phyloP scores from a whole-genome alignment of 2,113 vertebrate species.

The Puntigrus tetrazona region DNA sequence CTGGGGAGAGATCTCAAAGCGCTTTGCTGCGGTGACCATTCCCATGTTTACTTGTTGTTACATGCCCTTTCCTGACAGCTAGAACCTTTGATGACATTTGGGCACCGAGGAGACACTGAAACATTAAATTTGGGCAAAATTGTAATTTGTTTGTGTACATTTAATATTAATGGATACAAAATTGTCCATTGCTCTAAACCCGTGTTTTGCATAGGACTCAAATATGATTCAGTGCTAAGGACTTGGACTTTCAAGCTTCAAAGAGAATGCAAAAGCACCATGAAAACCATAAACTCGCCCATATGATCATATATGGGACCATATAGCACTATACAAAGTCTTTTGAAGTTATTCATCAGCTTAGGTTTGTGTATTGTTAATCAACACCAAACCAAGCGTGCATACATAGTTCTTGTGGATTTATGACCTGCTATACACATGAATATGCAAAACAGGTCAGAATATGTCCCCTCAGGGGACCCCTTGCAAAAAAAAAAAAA shows the following conservation, averaged over 20 bases:
- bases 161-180: not conserved
- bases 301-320: not conserved
- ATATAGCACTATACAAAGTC: not conserved
- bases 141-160: not conserved
- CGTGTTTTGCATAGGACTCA: not conserved
- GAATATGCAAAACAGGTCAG: not conserved
- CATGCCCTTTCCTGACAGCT: slow-evolving; percentile 19
- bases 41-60: slow-evolving; percentile 34
- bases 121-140: not conserved
- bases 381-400: not conserved
- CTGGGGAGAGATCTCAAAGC: not conserved
- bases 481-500: not conserved
- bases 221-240: not conserved
- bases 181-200: not conserved
- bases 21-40: not conserved
- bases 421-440: not conserved
- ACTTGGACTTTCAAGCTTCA: not conserved
- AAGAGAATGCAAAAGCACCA: not conserved
- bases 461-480: not conserved
- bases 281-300: not conserved
- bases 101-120: not conserved
- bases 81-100: not conserved
- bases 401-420: not conserved
- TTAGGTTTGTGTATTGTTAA: not conserved
- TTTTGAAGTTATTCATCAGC: not conserved